phyloP scores from a whole-genome alignment of 2,888 invertebrate species.

The Drosophila antonietae region DNA sequence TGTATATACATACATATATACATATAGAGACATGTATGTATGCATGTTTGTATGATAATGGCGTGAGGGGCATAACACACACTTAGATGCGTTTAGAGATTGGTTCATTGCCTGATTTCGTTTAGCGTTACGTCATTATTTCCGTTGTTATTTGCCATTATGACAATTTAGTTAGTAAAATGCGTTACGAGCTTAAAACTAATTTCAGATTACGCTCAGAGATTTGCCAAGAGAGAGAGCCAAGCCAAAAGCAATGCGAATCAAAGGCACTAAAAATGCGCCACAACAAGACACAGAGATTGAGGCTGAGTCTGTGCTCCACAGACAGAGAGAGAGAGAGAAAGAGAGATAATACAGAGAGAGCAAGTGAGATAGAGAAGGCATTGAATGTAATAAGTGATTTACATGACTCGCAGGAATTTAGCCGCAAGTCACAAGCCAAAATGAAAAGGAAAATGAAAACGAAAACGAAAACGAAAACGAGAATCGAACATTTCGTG shows the following conservation, averaged over 20 bases:
- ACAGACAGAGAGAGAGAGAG: slow-evolving; percentile 11
- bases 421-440: slow-evolving; percentile 59
- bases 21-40: no score
- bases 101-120: slow-evolving; percentile 62
- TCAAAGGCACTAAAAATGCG: slow-evolving; percentile 38
- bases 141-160: slow-evolving; percentile 80
- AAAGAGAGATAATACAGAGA: neutral
- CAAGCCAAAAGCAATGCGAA: slow-evolving; percentile 18
- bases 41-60: neutral
- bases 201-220: slow-evolving; percentile 77
- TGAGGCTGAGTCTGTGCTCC: neutral
- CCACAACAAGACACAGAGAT: slow-evolving; percentile 34
- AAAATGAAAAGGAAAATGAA: slow-evolving; percentile 3
- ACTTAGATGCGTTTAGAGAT: slow-evolving; percentile 59
- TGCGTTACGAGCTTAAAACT: slow-evolving; percentile 79
- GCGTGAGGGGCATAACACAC: slow-evolving; percentile 26
- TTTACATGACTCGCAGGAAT: slow-evolving; percentile 80
- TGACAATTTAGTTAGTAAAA: slow-evolving; percentile 79
- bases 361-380: slow-evolving; percentile 7
- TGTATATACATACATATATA: neutral
- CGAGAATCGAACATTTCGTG: slow-evolving; percentile 65
- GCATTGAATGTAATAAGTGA: slow-evolving; percentile 70
- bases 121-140: slow-evolving; percentile 73
- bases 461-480: slow-evolving; percentile 16
- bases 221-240: slow-evolving; percentile 52